phyloP scores from a whole-genome alignment of 2,113 vertebrate genomes.

The Myiopsitta monachus region DNA sequence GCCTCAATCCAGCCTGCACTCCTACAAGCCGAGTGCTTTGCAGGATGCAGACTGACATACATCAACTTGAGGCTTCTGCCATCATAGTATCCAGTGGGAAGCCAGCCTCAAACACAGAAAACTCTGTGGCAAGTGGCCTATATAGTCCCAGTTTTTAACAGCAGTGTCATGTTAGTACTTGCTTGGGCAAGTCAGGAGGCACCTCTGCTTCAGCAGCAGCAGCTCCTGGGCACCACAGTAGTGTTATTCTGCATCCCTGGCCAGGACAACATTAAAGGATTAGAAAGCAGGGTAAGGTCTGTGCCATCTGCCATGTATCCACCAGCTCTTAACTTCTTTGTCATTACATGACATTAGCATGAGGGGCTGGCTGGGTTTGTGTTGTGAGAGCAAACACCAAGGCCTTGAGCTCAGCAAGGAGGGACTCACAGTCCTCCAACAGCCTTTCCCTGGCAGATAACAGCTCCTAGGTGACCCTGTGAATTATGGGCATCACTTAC shows the following conservation, averaged over 20 bases:
- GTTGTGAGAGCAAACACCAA: accelerated
- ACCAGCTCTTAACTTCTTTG: not conserved
- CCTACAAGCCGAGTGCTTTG: not conserved
- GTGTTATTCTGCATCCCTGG: not conserved
- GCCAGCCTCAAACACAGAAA: not conserved
- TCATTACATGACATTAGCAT: not conserved
- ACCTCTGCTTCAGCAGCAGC: not conserved
- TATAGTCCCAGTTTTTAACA: not conserved
- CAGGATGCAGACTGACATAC: not conserved
- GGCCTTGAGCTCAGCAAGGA: not conserved
- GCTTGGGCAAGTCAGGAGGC: not conserved
- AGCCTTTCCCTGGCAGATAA: not conserved
- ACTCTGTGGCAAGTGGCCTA: not conserved
- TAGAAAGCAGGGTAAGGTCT: not conserved
- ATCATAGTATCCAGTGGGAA: not conserved
- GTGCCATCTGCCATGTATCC: not conserved
- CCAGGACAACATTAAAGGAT: not conserved
- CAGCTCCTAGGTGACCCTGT: not conserved
- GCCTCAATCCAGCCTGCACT: not conserved
- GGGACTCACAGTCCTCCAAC: accelerated
- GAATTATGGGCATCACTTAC: not conserved
- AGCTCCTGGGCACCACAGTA: not conserved
- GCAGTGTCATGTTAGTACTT: not conserved
- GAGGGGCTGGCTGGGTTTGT: not conserved
- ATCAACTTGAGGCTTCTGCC: not conserved